Evolutionary conservation across 2,797 vertebrate genomes (phyloP), one percentile per base, ranked within the genome.

Genomic region (Crypturellus tataupa): DNA sequence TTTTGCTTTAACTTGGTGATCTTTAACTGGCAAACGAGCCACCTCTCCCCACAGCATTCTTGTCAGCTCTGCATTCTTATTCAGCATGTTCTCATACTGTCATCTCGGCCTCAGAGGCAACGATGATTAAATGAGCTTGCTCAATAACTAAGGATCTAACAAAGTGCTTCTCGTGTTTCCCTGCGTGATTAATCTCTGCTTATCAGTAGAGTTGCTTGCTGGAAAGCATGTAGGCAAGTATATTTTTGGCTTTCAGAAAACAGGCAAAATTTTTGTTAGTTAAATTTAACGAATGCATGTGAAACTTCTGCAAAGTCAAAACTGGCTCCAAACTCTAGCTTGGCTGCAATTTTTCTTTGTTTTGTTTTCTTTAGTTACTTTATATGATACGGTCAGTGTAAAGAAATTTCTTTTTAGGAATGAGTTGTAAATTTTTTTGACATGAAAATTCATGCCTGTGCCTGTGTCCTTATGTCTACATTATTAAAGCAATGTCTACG

Each of bases 361-460:
- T 35, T 23, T 72, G 2, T 80, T 95, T 90, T 59, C 63, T 93
- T 96, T 93, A 81, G 67, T 75, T 86, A 14, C 63, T 88, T 89
- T 12, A 60, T 33, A 62, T 47, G 71, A 81, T 70, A 69, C 12
- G 84, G n/a, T 59, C 47, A 85, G 55, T 59, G n/a, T 82, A 94
- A 95, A 94, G 67, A 93, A 91, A 90, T 44, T 78, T 72, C 12
- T 31, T 33, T 83, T 93, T 78, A 91, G 87, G 79, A 92, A 96
- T 68, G 72, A 87, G 59, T 31, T 65, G 5, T 64, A 71, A 70
- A 15, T 19, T 0, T 40, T 44, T 95, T 72, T 72, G 40, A 37
- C 78, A 72, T 53, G 37, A 91, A 83, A 70, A 91, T 63, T 76
- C 69, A 25, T 64, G 69, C 72, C 63, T 68, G 27, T 64, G 69